phyloP scores from a whole-genome alignment of 2,888 invertebrate genomes.

The Stenoptilia bipunctidactyla region DNA sequence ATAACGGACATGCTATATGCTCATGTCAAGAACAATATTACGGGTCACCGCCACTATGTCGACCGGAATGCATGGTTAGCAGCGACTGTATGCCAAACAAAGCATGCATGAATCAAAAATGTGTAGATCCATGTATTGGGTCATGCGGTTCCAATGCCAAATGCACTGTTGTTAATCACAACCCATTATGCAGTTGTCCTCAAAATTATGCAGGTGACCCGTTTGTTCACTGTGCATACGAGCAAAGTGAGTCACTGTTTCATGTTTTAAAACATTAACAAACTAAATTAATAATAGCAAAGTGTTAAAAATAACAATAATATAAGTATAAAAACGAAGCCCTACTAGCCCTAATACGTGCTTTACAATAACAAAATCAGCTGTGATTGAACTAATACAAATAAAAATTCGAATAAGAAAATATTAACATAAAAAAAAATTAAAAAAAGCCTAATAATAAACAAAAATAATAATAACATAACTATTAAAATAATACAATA shows the following conservation, averaged over 20 bases:
- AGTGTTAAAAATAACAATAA: too few relatives aligned
- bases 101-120: constrained; percentile 84
- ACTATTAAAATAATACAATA: not conserved
- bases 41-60: constrained; percentile 83
- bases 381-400: too few relatives aligned
- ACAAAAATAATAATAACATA: constrained; percentile 1
- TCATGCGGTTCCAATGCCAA: constrained; percentile 87
- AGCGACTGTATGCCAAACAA: constrained; percentile 85
- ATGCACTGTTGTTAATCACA: constrained; percentile 88
- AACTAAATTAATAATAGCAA: constrained; percentile 7
- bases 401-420: not conserved
- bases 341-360: too few relatives aligned
- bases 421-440: too few relatives aligned
- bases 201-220: constrained; percentile 85
- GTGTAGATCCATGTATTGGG: constrained; percentile 85
- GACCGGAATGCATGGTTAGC: constrained; percentile 86
- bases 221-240: constrained; percentile 77
- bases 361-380: too few relatives aligned
- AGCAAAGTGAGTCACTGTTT: constrained; percentile 73
- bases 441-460: too few relatives aligned
- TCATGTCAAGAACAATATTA: constrained; percentile 83
- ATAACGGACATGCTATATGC: constrained; percentile 82
- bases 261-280: constrained; percentile 3
- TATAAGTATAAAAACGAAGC: too few relatives aligned
- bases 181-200: constrained; percentile 86